Evolutionary conservation across 1,140 invertebrate species (phyloP), one percentile per base, ranked within the genome.

Genomic region (Stegodyphus mimosarum): DNA sequence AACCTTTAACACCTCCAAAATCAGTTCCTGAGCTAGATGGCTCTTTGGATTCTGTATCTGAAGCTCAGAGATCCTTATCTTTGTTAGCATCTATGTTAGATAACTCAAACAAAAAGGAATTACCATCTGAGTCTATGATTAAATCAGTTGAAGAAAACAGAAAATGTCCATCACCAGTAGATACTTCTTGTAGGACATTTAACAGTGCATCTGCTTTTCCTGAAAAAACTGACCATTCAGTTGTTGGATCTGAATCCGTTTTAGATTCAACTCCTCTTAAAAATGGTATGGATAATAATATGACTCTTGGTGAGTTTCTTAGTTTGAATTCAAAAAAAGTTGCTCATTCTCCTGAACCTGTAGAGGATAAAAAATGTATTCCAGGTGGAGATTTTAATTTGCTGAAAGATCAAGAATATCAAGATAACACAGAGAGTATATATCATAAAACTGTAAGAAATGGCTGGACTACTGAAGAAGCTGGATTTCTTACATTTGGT

Each of bases 401-500:
- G 15, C 49, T 9, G 7, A 70, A 84, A 67, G 48, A 18, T 52
- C 60, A 69, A 9, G 50, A 53, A 18, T 7, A n/a, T 63, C 33
- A 33, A 33, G 63, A 60, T 60, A 48, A 84, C 4, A 55, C 17
- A 49, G 73, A 84, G 48, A 60, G 64, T 75, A 76, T 84, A 69
- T 84, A 69, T 70, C 53, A 69, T 33, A 84, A 74, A 75, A 84
- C 63, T 13, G 93, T 96, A 51, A 91, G 93, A 86, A 92, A 93
- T 75, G 96, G 96, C 4, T 97, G 96, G 96, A 96, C 94, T 70
- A 88, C 92, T 2, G 91, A 93, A 11, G 94, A 94, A 89, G 93
- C 94, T 7, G 94, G 94, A 17, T 94, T 94, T 51, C 92, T 97
- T 52, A 96, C 95, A 52, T 92, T 98, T 67, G 96, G 96, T 0